Base-by-base conservation (phyloP, 2,113 vertebrate genomes). In the Irena cyanogastra region DNA sequence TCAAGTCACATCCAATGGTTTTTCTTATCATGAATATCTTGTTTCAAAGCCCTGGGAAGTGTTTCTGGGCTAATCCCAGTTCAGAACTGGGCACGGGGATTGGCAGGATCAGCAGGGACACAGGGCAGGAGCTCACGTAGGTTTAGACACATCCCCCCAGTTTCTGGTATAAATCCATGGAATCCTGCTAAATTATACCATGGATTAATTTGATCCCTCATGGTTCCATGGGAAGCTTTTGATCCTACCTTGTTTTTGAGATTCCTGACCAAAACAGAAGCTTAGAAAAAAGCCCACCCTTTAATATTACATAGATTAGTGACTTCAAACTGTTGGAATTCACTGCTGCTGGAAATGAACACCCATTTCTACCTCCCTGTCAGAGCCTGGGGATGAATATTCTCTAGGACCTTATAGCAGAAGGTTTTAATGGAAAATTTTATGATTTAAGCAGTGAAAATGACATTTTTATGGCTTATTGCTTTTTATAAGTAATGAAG, bases 1-100 rank as follows among this genome's bases (percentile, higher is more conserved):
- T 92, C 89, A 96, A 95, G 87, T 83, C 93, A 83, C 83, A 90
- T 61, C 83, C 69, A 80, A 50, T 7, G 22, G 57, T 56, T 96
- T 95, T 90, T 94, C 90, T 82, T 82, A 70, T 52, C 21, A 33
- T 56, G 56, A 94, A 57, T 53, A 82, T 93, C 94, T 94, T 82
- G 86, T 82, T 56, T 44, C 16, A 42, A 31, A 76, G 66, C 31
- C 56, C 59, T 61, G n/a, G 35, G 53, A 56, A 37, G 26, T 2
- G 11, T 77, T 83, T 50, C 39, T 84, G 47, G 22, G 23, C 64
- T 69, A 1, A 3, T 37, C 50, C 52, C 11, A 3, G 56, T 5
- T 75, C 30, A 27, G 85, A 54, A 11, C 39, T 47, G 72, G 77
- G 27, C 57, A 33, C 0, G 4, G 65, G 68, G 59, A n/a, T 13